These are phyloP conservation scores for Caradrina kadenii DNA, from an alignment of 2,888 invertebrate genomes.

Conservation along the genomic window DNA sequence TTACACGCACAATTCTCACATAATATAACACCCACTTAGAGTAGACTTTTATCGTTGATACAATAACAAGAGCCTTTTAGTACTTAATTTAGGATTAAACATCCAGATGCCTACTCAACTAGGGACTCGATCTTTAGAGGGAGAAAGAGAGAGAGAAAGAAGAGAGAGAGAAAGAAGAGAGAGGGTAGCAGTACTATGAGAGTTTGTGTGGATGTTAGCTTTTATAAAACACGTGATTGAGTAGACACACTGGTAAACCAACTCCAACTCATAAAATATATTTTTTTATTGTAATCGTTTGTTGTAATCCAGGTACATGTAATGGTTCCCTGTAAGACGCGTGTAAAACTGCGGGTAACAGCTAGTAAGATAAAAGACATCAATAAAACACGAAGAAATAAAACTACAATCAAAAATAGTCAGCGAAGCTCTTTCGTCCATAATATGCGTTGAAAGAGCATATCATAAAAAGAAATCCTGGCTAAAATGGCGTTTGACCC, in stretches of 20 bases:
- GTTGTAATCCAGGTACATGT: neutral
- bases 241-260: too few relatives aligned
- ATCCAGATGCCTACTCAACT: too few relatives aligned
- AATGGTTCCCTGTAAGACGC: neutral
- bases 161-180: too few relatives aligned
- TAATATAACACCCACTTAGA: slow-evolving; percentile 25
- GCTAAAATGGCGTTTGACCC: slow-evolving; percentile 43
- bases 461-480: slow-evolving; percentile 53
- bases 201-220: too few relatives aligned
- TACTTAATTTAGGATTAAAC: too few relatives aligned
- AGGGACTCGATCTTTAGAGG: too few relatives aligned
- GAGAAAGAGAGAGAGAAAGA: too few relatives aligned
- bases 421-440: slow-evolving; percentile 26
- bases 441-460: slow-evolving; percentile 47
- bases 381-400: slow-evolving; percentile 35
- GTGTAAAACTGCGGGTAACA: neutral
- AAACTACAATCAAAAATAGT: slow-evolving; percentile 31
- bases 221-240: too few relatives aligned
- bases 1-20: neutral
- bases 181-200: too few relatives aligned
- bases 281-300: neutral
- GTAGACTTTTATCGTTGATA: slow-evolving; percentile 3
- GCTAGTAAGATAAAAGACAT: slow-evolving; percentile 7
- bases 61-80: neutral
- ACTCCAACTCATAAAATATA: too few relatives aligned